Conservation (phyloP, 2,113 vertebrate genomes). For the Gambusia holbrooki region DNA sequence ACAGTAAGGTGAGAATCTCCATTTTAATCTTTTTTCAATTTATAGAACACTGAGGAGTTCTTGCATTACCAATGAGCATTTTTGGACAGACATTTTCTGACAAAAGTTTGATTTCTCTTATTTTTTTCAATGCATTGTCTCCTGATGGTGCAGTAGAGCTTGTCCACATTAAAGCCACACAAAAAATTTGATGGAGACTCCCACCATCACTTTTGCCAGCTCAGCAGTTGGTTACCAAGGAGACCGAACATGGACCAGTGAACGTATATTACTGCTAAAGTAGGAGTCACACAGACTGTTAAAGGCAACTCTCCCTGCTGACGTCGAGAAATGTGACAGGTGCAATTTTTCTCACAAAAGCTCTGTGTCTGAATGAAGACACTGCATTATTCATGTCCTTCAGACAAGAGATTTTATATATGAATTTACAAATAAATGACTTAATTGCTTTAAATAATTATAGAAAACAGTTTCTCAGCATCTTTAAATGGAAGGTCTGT, state of each 20-base stretch:
- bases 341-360: neutral
- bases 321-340: neutral
- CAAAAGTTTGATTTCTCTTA: no score
- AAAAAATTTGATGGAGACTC: no score
- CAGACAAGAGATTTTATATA: neutral
- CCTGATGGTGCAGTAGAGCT: no score
- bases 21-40: neutral
- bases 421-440: neutral
- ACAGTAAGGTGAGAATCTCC: neutral
- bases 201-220: no score
- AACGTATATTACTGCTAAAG: neutral
- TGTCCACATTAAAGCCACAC: no score
- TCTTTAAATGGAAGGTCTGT: neutral
- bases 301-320: neutral
- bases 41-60: no score
- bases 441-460: neutral
- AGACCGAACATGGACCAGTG: neutral
- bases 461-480: neutral
- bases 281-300: neutral
- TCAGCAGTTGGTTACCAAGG: no score
- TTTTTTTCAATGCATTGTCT: no score
- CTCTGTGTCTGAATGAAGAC: no score
- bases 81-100: no score
- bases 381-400: no score
- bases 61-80: no score